These are phyloP conservation scores for Phlogophora meticulosa DNA, from an alignment of 2,888 invertebrate species.

Conservation along the genomic window DNA sequence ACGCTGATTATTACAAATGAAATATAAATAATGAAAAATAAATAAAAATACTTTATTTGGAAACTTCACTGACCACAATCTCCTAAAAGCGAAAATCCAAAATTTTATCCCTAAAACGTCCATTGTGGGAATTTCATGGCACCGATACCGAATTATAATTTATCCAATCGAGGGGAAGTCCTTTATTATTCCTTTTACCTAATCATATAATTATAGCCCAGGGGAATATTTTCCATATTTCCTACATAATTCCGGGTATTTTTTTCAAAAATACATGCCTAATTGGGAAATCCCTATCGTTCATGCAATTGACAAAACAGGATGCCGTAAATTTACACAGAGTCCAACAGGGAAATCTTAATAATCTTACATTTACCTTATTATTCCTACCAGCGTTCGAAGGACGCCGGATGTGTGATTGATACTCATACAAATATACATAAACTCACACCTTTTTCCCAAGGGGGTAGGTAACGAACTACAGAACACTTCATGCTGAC, in stretches of 20 bases:
- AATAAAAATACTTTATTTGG: too few species aligned
- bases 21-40: too few species aligned
- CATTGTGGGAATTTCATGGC: neutral
- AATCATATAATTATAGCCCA: neutral
- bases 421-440: too few species aligned
- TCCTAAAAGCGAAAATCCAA: neutral
- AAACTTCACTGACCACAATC: too few species aligned
- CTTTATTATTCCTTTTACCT: neutral
- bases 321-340: slow-evolving; percentile 3
- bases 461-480: too few species aligned
- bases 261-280: neutral
- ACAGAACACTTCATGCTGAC: too few species aligned
- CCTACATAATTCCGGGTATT: slow-evolving; percentile 1
- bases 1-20: too few species aligned
- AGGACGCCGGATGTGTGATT: neutral
- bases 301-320: slow-evolving; percentile 18
- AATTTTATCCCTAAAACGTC: neutral
- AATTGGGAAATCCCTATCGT: slow-evolving; percentile 18
- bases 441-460: too few species aligned
- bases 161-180: neutral
- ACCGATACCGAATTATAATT: neutral
- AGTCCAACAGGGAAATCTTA: slow-evolving; percentile 6
- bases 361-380: slow-evolving; percentile 27
- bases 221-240: neutral
- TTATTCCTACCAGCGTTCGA: neutral